Conservation (phyloP, 2,797 vertebrate genomes). For the Acrossocheilus fasciatus region DNA sequence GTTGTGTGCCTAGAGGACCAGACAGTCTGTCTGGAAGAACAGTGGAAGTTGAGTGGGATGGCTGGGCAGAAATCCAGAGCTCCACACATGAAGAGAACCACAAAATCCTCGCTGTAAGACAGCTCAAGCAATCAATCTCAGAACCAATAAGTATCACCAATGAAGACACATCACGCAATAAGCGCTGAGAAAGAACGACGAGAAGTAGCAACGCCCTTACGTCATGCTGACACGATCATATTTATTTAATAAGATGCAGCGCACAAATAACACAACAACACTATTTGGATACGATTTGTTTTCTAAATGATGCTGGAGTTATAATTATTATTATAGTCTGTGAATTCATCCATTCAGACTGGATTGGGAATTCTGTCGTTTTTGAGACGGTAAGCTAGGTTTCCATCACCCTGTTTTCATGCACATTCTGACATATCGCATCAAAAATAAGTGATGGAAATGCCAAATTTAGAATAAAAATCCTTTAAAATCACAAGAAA, state of each 20-base stretch:
- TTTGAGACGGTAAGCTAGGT: not conserved
- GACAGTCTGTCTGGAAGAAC: slow-evolving; percentile 66
- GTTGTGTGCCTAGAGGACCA: slow-evolving; percentile 66
- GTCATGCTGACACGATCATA: not conserved
- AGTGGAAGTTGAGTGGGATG: slow-evolving; percentile 64
- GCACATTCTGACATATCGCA: not conserved
- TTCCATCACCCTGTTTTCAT: not conserved
- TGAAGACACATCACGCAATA: not conserved
- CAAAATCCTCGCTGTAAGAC: slow-evolving; percentile 46
- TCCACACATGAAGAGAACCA: slow-evolving; percentile 62
- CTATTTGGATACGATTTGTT: not conserved
- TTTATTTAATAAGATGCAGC: not conserved
- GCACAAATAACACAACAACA: not conserved
- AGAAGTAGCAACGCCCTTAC: not conserved
- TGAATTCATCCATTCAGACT: not conserved
- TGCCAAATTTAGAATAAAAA: not conserved
- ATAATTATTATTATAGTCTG: not conserved
- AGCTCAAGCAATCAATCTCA: slow-evolving; percentile 53
- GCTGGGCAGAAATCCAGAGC: slow-evolving; percentile 65
- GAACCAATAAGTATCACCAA: slow-evolving; percentile 55
- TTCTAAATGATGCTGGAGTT: not conserved
- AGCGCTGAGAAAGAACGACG: not conserved
- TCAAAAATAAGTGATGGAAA: not conserved
- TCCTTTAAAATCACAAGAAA: not conserved
- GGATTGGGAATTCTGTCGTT: not conserved